These are phyloP conservation scores for Dipus sagitta DNA, from an alignment of 2,797 vertebrate species.

Conservation along the genomic window DNA sequence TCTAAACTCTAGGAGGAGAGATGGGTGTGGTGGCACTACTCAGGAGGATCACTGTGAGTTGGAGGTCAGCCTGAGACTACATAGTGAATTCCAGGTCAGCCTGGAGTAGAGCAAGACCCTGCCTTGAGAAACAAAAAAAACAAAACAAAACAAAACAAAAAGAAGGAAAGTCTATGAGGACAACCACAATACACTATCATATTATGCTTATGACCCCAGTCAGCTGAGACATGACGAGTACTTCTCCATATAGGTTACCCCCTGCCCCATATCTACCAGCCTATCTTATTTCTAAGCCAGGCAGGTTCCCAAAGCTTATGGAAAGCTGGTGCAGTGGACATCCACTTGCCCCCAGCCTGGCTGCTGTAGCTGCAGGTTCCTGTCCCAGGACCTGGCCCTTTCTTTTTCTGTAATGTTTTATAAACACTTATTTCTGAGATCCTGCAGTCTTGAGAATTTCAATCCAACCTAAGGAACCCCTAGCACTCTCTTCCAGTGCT, in stretches of 20 bases:
- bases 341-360: background rate
- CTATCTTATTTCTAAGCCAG: background rate
- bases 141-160: background rate
- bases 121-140: background rate
- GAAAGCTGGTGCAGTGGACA: background rate
- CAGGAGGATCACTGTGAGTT: background rate
- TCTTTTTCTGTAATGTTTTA: background rate
- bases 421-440: background rate
- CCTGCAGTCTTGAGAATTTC: background rate
- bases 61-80: too few relatives aligned
- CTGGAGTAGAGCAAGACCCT: too few relatives aligned
- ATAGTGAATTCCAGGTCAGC: too few relatives aligned
- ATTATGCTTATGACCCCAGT: background rate
- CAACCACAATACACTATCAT: too few relatives aligned
- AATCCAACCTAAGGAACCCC: background rate
- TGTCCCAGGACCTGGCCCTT: background rate
- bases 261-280: too few relatives aligned
- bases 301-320: background rate
- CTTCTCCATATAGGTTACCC: background rate
- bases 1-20: background rate
- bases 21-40: too few relatives aligned
- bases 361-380: background rate
- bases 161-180: too few relatives aligned
- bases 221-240: background rate
- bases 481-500: background rate